Conservation (phyloP, 2,888 invertebrate genomes). For the Andrena bicolor region DNA sequence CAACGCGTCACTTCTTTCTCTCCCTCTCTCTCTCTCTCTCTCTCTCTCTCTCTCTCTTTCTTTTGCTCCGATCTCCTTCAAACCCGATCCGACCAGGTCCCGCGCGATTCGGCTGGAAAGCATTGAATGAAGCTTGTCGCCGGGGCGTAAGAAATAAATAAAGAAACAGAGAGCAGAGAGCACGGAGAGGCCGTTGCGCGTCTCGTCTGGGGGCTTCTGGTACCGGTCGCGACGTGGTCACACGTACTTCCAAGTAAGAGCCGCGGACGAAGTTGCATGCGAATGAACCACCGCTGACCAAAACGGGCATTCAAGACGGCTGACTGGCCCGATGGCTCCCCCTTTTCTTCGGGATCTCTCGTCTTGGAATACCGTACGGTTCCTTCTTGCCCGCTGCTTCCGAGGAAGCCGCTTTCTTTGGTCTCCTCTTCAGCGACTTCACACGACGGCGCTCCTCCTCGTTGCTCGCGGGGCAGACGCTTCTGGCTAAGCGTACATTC, state of each 20-base stretch:
- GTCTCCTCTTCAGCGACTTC: conserved; percentile 61
- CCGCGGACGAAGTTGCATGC: conserved; percentile 76
- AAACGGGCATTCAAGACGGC: conserved; percentile 76
- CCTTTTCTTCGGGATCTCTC: conserved; percentile 72
- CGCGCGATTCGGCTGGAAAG: conserved; percentile 49
- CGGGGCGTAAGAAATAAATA: conserved; percentile 49
- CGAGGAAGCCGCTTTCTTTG: conserved; percentile 72
- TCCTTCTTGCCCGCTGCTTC: conserved; percentile 74
- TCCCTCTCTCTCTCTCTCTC: neutral
- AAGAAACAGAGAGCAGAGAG: conserved; percentile 35
- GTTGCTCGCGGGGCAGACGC: conserved; percentile 23
- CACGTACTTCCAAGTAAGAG: conserved; percentile 77
- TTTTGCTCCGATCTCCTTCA: neutral
- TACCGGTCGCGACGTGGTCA: conserved; percentile 73
- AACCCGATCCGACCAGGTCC: conserved; percentile 4
- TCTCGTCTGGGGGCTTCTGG: conserved; percentile 61
- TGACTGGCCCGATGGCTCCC: conserved; percentile 67
- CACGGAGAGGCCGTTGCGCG: conserved; percentile 28
- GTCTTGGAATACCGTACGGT: conserved; percentile 74
- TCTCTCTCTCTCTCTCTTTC: conserved; percentile 2
- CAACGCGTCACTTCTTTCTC: neutral
- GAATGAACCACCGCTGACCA: conserved; percentile 79
- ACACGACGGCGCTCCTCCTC: conserved; percentile 53
- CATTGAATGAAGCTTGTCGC: conserved; percentile 58
- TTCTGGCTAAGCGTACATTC: conserved; percentile 64